A percentile compares a stretch with the other conserved stretches of the same genome.
These are phyloP conservation scores for Leuciscus idus DNA, from an alignment of 2,113 vertebrate genomes.

Conservation along the genomic window DNA sequence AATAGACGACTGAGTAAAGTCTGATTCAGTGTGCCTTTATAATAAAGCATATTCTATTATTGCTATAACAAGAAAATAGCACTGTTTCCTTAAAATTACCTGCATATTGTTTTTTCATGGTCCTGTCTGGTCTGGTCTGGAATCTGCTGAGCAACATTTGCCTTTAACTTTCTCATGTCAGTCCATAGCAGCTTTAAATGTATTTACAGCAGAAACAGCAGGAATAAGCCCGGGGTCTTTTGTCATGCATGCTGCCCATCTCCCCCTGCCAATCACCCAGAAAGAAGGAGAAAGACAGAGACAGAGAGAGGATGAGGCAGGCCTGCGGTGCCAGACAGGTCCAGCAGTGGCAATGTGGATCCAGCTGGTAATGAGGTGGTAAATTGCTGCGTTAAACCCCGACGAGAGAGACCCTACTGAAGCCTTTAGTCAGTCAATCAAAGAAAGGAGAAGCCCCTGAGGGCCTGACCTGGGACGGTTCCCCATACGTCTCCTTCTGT, in stretches of 20 bases:
- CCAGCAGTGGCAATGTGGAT: slow-evolving; percentile 71
- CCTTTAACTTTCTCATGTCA: slow-evolving; percentile 45
- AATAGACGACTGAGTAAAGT: not conserved
- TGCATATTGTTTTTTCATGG: not conserved
- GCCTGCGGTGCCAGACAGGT: slow-evolving; percentile 62
- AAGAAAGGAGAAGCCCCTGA: slow-evolving; percentile 69
- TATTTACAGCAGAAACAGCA: slow-evolving; percentile 51
- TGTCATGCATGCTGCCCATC: slow-evolving; percentile 47
- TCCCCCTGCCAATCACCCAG: slow-evolving; percentile 51
- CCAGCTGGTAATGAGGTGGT: slow-evolving; percentile 79
- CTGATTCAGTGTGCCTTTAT: not conserved
- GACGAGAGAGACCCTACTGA: slow-evolving; percentile 73
- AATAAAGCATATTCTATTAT: not conserved
- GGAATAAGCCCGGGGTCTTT: slow-evolving; percentile 48
- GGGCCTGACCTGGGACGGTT: slow-evolving; percentile 58
- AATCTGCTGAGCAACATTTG: slow-evolving; percentile 33
- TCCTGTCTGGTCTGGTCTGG: not conserved
- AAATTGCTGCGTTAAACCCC: slow-evolving; percentile 78
- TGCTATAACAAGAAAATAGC: not conserved
- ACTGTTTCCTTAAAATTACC: not conserved
- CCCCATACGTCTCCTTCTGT: slow-evolving; percentile 60
- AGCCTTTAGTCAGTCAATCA: slow-evolving; percentile 52
- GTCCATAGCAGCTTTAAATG: slow-evolving; percentile 44
- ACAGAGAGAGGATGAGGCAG: slow-evolving; percentile 61
- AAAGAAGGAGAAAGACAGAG: slow-evolving; percentile 28